Evolutionary conservation across 2,888 invertebrate genomes (phyloP), one percentile per base, ranked within the genome.

Genomic region (Agrenia bidenticulata): DNA sequence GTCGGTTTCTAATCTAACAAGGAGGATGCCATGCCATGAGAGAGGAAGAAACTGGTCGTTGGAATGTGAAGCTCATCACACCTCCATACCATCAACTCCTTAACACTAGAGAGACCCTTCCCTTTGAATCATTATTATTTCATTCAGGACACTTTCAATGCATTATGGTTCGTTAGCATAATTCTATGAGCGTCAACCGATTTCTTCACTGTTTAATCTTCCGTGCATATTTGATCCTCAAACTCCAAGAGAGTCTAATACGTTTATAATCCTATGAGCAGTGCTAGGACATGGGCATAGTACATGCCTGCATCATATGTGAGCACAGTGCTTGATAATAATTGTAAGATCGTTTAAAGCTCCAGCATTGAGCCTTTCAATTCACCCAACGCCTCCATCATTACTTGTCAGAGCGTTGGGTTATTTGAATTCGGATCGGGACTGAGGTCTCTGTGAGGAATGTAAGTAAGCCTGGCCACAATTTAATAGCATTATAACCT

Each of bases 1-100:
- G 51, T 32, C 42, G 27, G 42, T 54, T 51, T 58, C 49, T 50
- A 64, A 64, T 64, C 64, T 59, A 59, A 59, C 53, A 50, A 57
- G 51, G 57, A 58, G 32, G 27, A 55, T 56, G 57, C 53, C 54
- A 51, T 42, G 42, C 27, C 2, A n/a, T n/a, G n/a, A n/a, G n/a
- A 5, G 24, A 55, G 27, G 55, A 55, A 49, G 62, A 49, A 62
- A 58, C 58, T 26, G 32, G 57, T 57, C 39, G 50, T 37, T 57
- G 45, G 19, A 45, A 50, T 41, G 63, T 56, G 23, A 55, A 21
- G 51, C 51, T 51, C 13, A n/a, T n/a, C n/a, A 51, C 24, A 51
- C 24, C 51, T 51, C 51, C 15, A 55, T n/a, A 17, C 4, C 23
- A 15, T 17, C 15, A 13, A 49, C 49, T 49, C 7, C 51, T 51